phyloP scores from a whole-genome alignment of 2,113 vertebrate species.

The Sitta europaea region DNA sequence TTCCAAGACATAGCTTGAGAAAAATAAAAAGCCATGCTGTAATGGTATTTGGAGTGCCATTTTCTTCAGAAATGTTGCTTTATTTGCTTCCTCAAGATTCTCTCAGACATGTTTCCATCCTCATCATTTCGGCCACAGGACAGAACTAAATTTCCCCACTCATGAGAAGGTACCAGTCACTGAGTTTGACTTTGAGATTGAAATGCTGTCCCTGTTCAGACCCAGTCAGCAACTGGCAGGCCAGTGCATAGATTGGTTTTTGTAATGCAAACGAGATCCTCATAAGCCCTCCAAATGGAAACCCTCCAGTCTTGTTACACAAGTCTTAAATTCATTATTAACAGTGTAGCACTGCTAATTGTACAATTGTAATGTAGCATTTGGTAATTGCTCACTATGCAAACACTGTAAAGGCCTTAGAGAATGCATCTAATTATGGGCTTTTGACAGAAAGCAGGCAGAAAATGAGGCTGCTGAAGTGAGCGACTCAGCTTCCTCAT shows the following conservation, averaged over 20 bases:
- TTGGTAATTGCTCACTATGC: not conserved
- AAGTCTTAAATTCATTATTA: not conserved
- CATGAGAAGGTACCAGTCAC: not conserved
- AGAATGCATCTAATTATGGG: not conserved
- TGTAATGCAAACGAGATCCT: not conserved
- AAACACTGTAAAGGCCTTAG: not conserved
- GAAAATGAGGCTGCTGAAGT: not conserved
- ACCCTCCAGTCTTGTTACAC: not conserved
- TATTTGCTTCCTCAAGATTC: not conserved
- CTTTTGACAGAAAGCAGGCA: not conserved
- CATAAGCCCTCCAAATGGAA: not conserved
- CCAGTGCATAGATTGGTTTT: not conserved
- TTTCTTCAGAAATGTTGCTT: not conserved
- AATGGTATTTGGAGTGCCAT: not conserved
- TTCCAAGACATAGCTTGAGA: not conserved
- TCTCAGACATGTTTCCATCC: not conserved
- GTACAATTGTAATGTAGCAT: not conserved
- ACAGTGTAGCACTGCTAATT: not conserved
- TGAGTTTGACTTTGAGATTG: not conserved
- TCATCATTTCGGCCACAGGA: rapidly evolving
- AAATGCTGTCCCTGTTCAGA: not conserved
- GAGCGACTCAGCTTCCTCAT: not conserved
- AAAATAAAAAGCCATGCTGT: not conserved
- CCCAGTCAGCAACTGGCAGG: not conserved
- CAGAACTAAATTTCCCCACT: not conserved